phyloP scores from a whole-genome alignment of 2,113 vertebrate species.

The Actenoides lindsayi region DNA sequence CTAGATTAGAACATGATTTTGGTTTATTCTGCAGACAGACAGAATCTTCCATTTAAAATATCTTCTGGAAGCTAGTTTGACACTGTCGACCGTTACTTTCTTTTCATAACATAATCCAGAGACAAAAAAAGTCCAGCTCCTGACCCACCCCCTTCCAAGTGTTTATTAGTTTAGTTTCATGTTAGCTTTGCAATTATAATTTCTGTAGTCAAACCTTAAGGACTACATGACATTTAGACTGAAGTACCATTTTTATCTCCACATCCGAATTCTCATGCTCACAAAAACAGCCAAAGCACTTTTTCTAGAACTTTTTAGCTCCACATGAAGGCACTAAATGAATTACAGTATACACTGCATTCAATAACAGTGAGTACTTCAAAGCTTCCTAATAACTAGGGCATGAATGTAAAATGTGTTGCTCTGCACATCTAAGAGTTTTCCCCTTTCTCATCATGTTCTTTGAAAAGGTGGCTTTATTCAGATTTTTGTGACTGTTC shows the following conservation, averaged over 20 bases:
- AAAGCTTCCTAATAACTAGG: slow-evolving; percentile 70
- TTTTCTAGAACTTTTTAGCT: slow-evolving; percentile 43
- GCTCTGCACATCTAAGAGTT: slow-evolving; percentile 69
- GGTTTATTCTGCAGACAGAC: neutral
- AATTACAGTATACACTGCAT: slow-evolving; percentile 59
- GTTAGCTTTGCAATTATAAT: neutral
- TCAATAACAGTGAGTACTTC: slow-evolving; percentile 64
- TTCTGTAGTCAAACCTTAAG: neutral
- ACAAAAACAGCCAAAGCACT: slow-evolving; percentile 11
- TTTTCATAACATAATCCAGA: neutral
- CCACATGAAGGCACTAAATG: slow-evolving; percentile 51
- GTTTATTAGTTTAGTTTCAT: neutral
- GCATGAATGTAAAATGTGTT: slow-evolving; percentile 69
- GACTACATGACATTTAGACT: neutral
- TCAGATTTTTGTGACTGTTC: slow-evolving; percentile 71
- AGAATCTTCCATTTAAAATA: neutral
- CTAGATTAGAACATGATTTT: neutral
- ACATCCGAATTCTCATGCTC: neutral
- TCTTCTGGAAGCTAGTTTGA: neutral
- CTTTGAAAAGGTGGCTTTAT: slow-evolving; percentile 70
- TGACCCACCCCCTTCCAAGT: neutral
- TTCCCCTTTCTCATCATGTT: slow-evolving; percentile 66
- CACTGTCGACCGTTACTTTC: neutral
- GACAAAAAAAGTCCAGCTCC: neutral
- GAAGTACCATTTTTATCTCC: neutral